These are phyloP conservation scores for Lepus timidus DNA, from an alignment of 2,113 vertebrate species.

Conservation along the genomic window DNA sequence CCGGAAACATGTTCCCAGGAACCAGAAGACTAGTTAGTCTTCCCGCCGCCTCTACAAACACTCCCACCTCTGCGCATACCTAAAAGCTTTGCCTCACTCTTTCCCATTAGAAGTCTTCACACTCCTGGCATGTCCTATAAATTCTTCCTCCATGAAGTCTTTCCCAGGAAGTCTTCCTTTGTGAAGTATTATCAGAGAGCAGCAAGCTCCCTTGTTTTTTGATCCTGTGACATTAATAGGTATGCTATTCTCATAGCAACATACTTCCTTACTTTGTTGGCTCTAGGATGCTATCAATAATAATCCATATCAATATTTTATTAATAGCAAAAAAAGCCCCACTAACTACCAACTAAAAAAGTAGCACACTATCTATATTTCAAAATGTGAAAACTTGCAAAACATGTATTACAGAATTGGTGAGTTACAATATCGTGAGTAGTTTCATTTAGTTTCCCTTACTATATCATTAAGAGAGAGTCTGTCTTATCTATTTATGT, in stretches of 20 bases:
- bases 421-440: neutral
- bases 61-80: too few species aligned
- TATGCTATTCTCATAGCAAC: neutral
- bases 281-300: neutral
- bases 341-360: neutral
- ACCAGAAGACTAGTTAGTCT: too few species aligned
- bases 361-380: neutral
- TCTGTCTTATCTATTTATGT: neutral
- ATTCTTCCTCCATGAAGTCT: neutral
- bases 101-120: neutral
- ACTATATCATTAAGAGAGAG: neutral
- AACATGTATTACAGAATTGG: neutral
- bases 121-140: neutral
- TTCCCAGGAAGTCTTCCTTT: neutral
- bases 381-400: neutral
- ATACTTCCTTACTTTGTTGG: neutral
- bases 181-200: neutral
- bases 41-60: too few species aligned
- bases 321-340: neutral
- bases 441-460: constrained; percentile 35
- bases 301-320: neutral
- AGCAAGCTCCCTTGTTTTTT: neutral
- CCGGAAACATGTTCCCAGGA: too few species aligned
- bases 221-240: neutral
- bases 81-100: neutral